Conservation (phyloP, 1,140 invertebrate species). For the Adelges cooleyi region DNA sequence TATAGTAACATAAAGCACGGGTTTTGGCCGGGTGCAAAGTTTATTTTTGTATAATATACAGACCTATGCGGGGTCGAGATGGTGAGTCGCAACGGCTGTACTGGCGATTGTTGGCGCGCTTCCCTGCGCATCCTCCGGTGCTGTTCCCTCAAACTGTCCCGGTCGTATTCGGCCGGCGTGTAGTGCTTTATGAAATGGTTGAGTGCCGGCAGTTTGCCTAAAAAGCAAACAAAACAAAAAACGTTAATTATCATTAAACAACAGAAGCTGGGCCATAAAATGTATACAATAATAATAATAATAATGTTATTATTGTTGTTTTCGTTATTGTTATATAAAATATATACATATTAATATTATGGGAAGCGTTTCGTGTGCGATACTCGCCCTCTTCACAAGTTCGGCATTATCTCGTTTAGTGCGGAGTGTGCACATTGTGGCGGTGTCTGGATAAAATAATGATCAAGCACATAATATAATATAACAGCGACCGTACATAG, state of each 20-base stretch:
- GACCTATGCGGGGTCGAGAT: slow-evolving; percentile 43
- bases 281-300: too few species aligned
- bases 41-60: too few species aligned
- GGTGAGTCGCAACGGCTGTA: slow-evolving; percentile 36
- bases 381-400: too few species aligned
- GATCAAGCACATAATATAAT: not conserved
- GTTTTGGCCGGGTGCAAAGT: too few species aligned
- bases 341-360: too few species aligned
- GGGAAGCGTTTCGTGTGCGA: too few species aligned
- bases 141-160: slow-evolving; percentile 39
- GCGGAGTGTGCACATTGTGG: too few species aligned
- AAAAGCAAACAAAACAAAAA: not conserved
- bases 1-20: too few species aligned
- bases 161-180: slow-evolving; percentile 45
- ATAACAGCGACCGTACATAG: too few species aligned
- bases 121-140: slow-evolving; percentile 38
- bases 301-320: too few species aligned
- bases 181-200: slow-evolving; percentile 45
- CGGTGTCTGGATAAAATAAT: slow-evolving; percentile 3
- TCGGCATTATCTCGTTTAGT: not conserved
- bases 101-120: not conserved
- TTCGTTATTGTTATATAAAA: too few species aligned
- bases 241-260: not conserved
- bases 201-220: slow-evolving; percentile 33
- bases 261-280: not conserved